Evolutionary conservation across 2,888 invertebrate species (phyloP), one percentile per base, ranked within the genome.

Genomic region (Xanthorhoe spadicearia): DNA sequence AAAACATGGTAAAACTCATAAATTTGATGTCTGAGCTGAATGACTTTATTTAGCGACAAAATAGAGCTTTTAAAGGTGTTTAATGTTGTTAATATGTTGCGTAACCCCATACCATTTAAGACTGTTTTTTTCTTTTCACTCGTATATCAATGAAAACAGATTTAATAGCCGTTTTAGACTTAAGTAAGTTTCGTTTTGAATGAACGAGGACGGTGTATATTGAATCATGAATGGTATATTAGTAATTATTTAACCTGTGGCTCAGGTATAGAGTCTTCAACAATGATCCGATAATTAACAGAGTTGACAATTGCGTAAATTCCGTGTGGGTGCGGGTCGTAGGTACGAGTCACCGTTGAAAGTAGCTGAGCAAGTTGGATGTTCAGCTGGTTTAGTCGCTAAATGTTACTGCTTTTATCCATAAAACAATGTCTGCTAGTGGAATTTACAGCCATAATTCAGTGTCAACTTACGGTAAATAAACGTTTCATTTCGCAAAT

Each of bases 261-360:
- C 43, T 67, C 66, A 72, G 73, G 74, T 74, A 73, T 71, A 69
- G 18, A 48, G 53, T 64, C 64, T 66, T 73, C 61, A 79, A 86
- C 88, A 88, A 87, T 85, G 84, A 87, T 84, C 80, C 77, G 80
- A 86, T 84, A 86, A 89, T 90, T 86, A 88, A 87, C 85, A 85
- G 63, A 59, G 82, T 83, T 80, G 83, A 90, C 90, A 89, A 89
- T 90, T 81, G 85, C 77, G 81, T 84, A 86, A 87, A 88, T 87
- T 80, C 79, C 78, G 86, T 87, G 87, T 89, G 87, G 87, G 64
- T 61, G 67, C 43, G n/a, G 59, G 84, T 83, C 70, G 69, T 68
- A 70, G 70, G 65, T 55, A 43, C n/a, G 1, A 13, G 50, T 35
- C 15, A 4, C 17, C 48, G 32, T 32, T 6, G 48, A 28, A 63